A percentile compares a stretch with the other conserved stretches of the same genome.
Conservation (phyloP, 1,140 invertebrate genomes). For the Macrocentrus cingulum region DNA sequence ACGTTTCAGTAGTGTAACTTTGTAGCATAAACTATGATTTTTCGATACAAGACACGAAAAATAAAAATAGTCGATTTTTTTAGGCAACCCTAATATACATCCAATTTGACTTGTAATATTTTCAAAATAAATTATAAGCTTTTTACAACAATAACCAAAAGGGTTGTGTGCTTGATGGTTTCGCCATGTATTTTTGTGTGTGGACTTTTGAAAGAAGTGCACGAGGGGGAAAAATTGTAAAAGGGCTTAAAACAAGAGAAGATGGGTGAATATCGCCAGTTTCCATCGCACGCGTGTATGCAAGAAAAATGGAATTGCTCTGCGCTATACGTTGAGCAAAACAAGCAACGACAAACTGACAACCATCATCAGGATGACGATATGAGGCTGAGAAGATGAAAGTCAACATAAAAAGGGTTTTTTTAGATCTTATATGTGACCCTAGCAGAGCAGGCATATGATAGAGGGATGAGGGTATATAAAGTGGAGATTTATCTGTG, state of each 20-base stretch:
- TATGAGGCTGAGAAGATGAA: conserved; percentile 10
- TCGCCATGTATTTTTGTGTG: conserved; percentile 10
- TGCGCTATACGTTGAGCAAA: not conserved
- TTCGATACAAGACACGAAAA: no score
- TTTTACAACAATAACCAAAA: no score
- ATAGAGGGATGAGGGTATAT: not conserved
- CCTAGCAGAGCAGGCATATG: not conserved
- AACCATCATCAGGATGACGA: conserved; percentile 11
- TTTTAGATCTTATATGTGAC: not conserved
- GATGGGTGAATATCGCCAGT: conserved; percentile 28
- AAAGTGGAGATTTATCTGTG: not conserved
- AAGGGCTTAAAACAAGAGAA: conserved; percentile 34
- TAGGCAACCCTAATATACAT: no score
- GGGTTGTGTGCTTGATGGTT: not conserved
- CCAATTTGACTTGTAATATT: no score
- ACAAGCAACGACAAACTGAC: not conserved
- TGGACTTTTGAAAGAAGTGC: conserved; percentile 30
- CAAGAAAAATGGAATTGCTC: conserved; percentile 18
- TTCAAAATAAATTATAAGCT: no score
- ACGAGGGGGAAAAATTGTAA: conserved; percentile 8
- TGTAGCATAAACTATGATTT: no score
- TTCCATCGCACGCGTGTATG: conserved; percentile 22
- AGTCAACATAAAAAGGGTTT: not conserved
- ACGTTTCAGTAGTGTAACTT: no score
- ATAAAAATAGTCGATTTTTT: no score